These are phyloP conservation scores for Paramisgurnus dabryanus DNA, from an alignment of 2,113 vertebrate genomes.

Conservation along the genomic window DNA sequence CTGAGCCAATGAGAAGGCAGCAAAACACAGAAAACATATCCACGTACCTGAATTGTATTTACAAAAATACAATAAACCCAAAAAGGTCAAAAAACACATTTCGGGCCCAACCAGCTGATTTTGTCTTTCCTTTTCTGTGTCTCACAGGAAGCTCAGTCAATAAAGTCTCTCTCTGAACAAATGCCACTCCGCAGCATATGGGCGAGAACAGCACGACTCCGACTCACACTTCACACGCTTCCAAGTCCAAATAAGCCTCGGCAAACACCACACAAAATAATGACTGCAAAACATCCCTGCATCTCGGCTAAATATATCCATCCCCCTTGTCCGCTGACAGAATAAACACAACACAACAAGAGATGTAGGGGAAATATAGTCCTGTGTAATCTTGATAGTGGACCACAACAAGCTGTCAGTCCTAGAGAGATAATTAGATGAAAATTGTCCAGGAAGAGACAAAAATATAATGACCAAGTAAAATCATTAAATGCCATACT, in stretches of 20 bases:
- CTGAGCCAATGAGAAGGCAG: neutral
- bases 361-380: constrained; percentile 4
- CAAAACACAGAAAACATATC: neutral
- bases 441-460: too few relatives aligned
- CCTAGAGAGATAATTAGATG: neutral
- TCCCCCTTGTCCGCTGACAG: constrained; percentile 16
- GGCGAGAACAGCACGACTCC: constrained; percentile 37
- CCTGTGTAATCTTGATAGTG: constrained; percentile 1
- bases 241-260: constrained; percentile 43
- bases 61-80: constrained; percentile 19
- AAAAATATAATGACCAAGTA: neutral
- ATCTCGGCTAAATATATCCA: constrained; percentile 41
- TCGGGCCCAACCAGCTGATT: constrained; percentile 1
- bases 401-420: constrained; percentile 15
- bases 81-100: constrained; percentile 34
- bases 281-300: constrained; percentile 35
- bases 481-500: too few relatives aligned
- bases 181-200: constrained; percentile 49
- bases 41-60: neutral
- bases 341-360: constrained; percentile 1
- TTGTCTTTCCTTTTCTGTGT: constrained; percentile 22
- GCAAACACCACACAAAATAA: constrained; percentile 46
- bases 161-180: constrained; percentile 45
- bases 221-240: constrained; percentile 33
- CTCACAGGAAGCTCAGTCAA: constrained; percentile 37